phyloP scores from a whole-genome alignment of 2,113 vertebrate genomes.

The Columba livia region DNA sequence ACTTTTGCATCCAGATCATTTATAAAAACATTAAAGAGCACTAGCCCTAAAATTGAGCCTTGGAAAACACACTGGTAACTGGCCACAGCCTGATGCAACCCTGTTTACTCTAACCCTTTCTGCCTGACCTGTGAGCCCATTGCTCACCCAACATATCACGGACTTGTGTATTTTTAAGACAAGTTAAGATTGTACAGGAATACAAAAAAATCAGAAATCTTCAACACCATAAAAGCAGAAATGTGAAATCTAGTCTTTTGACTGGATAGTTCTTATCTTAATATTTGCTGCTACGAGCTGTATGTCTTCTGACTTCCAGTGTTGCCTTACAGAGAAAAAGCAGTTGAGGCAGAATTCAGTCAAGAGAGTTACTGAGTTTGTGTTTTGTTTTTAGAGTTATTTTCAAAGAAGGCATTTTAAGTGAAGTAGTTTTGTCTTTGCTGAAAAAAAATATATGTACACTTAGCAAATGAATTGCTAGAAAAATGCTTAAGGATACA shows the following conservation, averaged over 20 bases:
- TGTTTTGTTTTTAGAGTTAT: background rate
- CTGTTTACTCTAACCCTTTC: background rate
- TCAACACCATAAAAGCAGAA: background rate
- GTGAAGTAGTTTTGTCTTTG: background rate
- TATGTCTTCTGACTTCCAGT: background rate
- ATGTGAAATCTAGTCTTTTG: background rate
- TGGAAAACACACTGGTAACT: background rate
- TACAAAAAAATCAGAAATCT: background rate
- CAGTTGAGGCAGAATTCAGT: background rate
- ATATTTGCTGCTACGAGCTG: background rate
- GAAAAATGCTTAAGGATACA: background rate
- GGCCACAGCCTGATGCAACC: background rate
- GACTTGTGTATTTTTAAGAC: background rate
- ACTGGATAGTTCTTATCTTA: background rate
- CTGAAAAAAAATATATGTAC: background rate
- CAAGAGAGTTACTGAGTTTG: background rate
- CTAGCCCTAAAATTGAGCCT: background rate
- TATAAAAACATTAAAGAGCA: background rate
- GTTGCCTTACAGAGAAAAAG: background rate
- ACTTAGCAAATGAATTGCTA: background rate
- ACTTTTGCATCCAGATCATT: background rate
- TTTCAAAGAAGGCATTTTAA: background rate
- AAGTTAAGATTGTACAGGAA: background rate
- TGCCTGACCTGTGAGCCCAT: rapidly evolving
- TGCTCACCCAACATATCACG: background rate